A percentile compares a stretch with the other conserved stretches of the same genome.
These are phyloP conservation scores for Drosophila nigricruria DNA, from an alignment of 2,888 invertebrate species.

Conservation along the genomic window DNA sequence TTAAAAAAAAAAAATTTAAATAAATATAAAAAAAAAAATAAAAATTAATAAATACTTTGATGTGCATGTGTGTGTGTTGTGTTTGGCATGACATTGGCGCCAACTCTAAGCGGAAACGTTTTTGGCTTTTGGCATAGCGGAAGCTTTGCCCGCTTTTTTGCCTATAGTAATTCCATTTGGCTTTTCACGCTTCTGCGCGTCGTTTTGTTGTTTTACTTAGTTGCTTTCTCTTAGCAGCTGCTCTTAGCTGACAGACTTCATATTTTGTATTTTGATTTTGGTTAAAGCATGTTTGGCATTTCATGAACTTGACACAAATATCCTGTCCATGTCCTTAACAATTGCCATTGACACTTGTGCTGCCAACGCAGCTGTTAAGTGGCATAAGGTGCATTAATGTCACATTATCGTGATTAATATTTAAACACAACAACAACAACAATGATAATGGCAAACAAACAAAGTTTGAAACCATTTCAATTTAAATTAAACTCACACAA, in stretches of 20 bases:
- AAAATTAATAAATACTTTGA: background rate
- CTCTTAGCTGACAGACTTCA: conserved; percentile 33
- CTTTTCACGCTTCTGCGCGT: conserved; percentile 71
- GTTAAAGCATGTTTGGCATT: conserved; percentile 18
- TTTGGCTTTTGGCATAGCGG: conserved; percentile 35
- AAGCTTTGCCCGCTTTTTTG: conserved; percentile 59
- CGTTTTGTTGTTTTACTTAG: conserved; percentile 34
- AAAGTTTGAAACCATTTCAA: conserved; percentile 31
- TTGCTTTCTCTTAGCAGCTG: conserved; percentile 41
- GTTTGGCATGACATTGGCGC: conserved; percentile 45
- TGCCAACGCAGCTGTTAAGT: conserved; percentile 6
- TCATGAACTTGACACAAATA: conserved; percentile 68
- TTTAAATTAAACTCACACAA: conserved; percentile 44
- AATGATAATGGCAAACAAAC: conserved; percentile 5
- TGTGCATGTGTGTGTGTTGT: conserved; percentile 9
- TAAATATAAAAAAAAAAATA: background rate
- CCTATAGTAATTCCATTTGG: conserved; percentile 20
- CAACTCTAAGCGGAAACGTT: conserved; percentile 27
- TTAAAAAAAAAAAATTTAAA: background rate
- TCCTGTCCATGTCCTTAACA: background rate
- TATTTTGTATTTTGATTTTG: conserved; percentile 38
- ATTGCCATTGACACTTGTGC: conserved; percentile 15
- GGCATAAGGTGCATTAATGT: conserved; percentile 19
- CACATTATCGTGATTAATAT: conserved; percentile 31
- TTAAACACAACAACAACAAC: conserved; percentile 4